Base-by-base conservation (phyloP, 1,140 invertebrate genomes). In the Steinernema feltiae region DNA sequence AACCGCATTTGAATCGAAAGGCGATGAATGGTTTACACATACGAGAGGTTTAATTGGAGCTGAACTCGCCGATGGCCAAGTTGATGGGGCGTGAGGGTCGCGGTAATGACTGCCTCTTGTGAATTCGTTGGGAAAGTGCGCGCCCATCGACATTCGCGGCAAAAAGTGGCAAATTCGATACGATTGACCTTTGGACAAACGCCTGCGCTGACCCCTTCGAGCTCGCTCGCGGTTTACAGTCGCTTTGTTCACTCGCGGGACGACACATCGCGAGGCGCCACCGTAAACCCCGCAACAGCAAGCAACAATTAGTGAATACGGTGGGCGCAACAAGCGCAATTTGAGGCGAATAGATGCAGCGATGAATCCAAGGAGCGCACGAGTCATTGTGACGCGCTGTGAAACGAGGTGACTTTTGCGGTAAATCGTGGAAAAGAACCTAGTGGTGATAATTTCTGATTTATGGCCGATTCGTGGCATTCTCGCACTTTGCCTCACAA, bases 141-240 rank as follows among this genome's bases (percentile, higher is more conserved):
- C n/a, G n/a, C n/a, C n/a, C n/a, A n/a, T n/a, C n/a, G n/a, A n/a
- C n/a, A n/a, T n/a, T n/a, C n/a, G n/a, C 53, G 24, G 53, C 15
- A 21, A 63, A 27, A n/a, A 27, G 15, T 63, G 53, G 53, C 53
- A 21, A 63, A 63, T 63, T 63, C 53, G 53, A 63, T 63, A 7
- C 24, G 24, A 27, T 63, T 63, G 53, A 63, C 53, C 53, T 63
- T 63, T 63, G 12, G 53, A 63, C 53, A 63, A 15, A 63, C 24
- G 53, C 53, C 35, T 3, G 53, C 53, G 53, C 53, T 63, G 53
- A 63, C 53, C 53, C 53, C 53, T n/a, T n/a, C 53, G 53, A 15
- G 53, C 53, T 12, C 53, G 53, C 41, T 12, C 41, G 41, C 7
- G 53, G 35, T 41, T 7, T 41, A 41, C 35, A 41, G 35, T 18